Evolutionary conservation across 2,888 invertebrate genomes (phyloP), one percentile per base, ranked within the genome.

Genomic region (Corbicula japonica): DNA sequence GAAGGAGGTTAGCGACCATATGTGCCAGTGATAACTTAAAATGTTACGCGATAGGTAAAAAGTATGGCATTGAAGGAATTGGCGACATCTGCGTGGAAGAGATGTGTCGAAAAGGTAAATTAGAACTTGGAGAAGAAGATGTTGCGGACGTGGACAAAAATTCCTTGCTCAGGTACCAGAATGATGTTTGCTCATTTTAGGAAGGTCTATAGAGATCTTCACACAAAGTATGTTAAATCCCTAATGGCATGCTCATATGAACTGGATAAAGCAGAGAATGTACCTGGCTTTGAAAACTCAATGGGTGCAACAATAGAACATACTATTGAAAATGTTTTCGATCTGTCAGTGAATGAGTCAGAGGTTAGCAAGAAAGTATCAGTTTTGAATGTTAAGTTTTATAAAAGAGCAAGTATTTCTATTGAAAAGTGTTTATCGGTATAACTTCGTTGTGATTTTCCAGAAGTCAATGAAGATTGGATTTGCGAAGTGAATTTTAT

Each of bases 361-460:
- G 30, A 32, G 34, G 21, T 48, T n/a, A 63, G 63, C 63, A 63
- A n/a, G 21, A 18, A 41, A 12, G 46, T 63, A 30, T 32, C 26
- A 15, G 18, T 63, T 10, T 63, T 46, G 63, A 63, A 63, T 21
- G 44, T 44, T 2, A 63, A 28, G 26, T 63, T 63, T 46, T 23
- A 48, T 18, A 46, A 26, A 46, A 32, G 18, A 21, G 18, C 6
- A 3, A 41, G 48, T 15, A 48, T 18, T 15, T 44, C 44, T 21
- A 44, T 12, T 21, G 63, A 63, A 63, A 63, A 63, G n/a, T 54
- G 23, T 32, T 30, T 63, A 18, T 26, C 46, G 6, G 26, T 48
- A 21, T 63, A 46, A 32, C 63, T 63, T 28, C 18, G 32, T 15
- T 63, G 63, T 30, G 30, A 23, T 46, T 30, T 46, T 10, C 63